Percentiles rank a stretch among this genome's conserved stretches.
phyloP scores from a whole-genome alignment of 2,113 vertebrate genomes.

The Colistium nudipinnis region DNA sequence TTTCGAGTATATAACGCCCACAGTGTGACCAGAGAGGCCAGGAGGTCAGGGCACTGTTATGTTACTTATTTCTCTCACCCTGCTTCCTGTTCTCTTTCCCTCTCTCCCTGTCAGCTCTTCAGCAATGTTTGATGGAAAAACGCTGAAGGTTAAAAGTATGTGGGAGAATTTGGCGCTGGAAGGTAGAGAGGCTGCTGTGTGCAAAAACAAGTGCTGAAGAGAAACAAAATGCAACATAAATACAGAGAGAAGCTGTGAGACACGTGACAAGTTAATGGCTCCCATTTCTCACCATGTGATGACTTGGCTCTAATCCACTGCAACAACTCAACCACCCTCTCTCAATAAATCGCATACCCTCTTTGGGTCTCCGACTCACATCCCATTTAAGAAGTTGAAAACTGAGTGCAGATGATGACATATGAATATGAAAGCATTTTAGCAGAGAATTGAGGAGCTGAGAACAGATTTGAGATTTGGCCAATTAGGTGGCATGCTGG shows the following conservation, averaged over 20 bases:
- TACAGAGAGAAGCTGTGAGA: conserved; percentile 71
- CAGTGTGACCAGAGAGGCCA: conserved; percentile 56
- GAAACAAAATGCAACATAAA: conserved; percentile 72
- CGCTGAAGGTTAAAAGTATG: conserved; percentile 70
- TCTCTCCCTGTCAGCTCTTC: conserved; percentile 69
- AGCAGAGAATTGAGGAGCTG: conserved; percentile 36
- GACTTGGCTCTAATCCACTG: conserved; percentile 28
- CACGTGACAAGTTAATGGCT: conserved; percentile 48
- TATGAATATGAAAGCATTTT: background rate
- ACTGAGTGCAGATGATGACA: background rate
- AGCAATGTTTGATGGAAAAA: conserved; percentile 82
- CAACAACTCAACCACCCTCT: conserved; percentile 10
- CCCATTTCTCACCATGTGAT: conserved; percentile 3
- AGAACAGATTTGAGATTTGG: conserved; percentile 23
- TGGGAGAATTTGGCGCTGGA: conserved; percentile 31
- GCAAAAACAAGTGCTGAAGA: conserved; percentile 71
- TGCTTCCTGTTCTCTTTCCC: conserved; percentile 40
- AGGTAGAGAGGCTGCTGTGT: conserved; percentile 68
- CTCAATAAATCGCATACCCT: conserved; percentile 16
- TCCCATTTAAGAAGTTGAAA: background rate
- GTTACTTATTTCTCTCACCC: conserved; percentile 57
- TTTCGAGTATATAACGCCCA: conserved; percentile 85
- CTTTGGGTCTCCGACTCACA: background rate
- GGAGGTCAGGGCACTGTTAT: conserved; percentile 66
- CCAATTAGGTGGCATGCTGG: conserved; percentile 26